phyloP scores from a whole-genome alignment of 2,797 vertebrate genomes.

The Semotilus atromaculatus region DNA sequence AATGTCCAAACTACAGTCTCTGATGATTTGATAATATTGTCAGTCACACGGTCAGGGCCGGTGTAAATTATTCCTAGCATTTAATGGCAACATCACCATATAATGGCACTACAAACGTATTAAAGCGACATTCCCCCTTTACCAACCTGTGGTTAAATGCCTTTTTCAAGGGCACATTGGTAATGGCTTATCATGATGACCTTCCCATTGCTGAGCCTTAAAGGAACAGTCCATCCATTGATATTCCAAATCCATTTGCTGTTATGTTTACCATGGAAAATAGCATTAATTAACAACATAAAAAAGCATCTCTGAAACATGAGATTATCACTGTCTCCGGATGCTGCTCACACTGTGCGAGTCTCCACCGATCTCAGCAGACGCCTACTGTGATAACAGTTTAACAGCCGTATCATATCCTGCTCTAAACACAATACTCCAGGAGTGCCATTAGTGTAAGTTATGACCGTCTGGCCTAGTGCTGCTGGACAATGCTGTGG shows the following conservation, averaged over 20 bases:
- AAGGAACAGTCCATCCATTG: background rate
- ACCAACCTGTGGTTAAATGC: background rate
- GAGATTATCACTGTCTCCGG: background rate
- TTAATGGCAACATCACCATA: background rate
- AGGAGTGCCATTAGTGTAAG: background rate
- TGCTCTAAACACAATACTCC: background rate
- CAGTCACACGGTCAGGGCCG: background rate
- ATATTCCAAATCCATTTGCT: background rate
- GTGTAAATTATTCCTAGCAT: background rate
- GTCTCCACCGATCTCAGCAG: background rate
- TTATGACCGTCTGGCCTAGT: background rate
- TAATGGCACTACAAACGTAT: background rate
- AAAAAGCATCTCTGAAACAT: background rate
- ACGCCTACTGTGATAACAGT: background rate
- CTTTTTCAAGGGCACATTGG: background rate
- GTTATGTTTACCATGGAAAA: no score
- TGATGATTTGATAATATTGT: background rate
- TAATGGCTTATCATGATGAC: background rate
- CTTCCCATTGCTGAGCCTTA: background rate
- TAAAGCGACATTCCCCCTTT: background rate
- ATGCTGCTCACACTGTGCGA: background rate
- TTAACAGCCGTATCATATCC: background rate
- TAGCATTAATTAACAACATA: no score
- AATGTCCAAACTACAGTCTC: background rate
- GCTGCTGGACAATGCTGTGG: background rate